Percentiles rank a stretch among this genome's conserved stretches.
Conservation (phyloP, 2,113 vertebrate genomes). For the Gambusia holbrooki region DNA sequence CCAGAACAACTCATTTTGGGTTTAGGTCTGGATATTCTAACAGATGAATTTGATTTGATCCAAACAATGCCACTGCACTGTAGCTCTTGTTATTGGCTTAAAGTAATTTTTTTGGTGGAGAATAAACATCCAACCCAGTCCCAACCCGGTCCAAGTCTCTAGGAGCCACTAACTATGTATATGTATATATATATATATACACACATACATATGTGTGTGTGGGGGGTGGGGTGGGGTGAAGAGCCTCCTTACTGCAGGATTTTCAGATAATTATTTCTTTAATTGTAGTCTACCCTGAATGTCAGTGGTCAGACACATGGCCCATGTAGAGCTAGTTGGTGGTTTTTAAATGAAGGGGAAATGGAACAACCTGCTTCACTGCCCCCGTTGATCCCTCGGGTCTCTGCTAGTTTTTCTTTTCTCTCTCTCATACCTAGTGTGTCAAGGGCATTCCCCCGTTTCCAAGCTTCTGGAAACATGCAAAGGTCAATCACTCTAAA, state of each 20-base stretch:
- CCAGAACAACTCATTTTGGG: conserved; percentile 1
- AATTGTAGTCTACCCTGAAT: conserved; percentile 69
- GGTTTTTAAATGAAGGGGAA: conserved; percentile 72
- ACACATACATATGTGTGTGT: not conserved
- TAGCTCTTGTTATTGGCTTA: too few species aligned
- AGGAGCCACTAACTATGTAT: too few species aligned
- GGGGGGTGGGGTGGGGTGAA: conserved; percentile 1
- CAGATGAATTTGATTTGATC: not conserved
- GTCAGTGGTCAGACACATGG: conserved; percentile 57
- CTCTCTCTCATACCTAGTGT: conserved; percentile 62
- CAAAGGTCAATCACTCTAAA: conserved; percentile 71
- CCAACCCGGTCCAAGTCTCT: too few species aligned
- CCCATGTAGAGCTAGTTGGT: conserved; percentile 48
- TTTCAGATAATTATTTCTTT: conserved; percentile 77
- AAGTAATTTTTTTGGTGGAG: too few species aligned
- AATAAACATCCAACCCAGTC: too few species aligned
- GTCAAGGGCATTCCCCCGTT: conserved; percentile 77
- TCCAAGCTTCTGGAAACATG: conserved; percentile 66
- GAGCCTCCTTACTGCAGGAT: conserved; percentile 70
- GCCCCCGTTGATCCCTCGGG: conserved; percentile 74
- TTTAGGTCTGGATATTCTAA: not conserved
- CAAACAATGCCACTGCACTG: too few species aligned
- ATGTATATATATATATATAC: too few species aligned
- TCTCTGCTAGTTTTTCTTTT: conserved; percentile 57
- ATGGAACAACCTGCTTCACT: conserved; percentile 77